These are phyloP conservation scores for Rana temporaria DNA, from an alignment of 2,113 vertebrate species.

Conservation along the genomic window DNA sequence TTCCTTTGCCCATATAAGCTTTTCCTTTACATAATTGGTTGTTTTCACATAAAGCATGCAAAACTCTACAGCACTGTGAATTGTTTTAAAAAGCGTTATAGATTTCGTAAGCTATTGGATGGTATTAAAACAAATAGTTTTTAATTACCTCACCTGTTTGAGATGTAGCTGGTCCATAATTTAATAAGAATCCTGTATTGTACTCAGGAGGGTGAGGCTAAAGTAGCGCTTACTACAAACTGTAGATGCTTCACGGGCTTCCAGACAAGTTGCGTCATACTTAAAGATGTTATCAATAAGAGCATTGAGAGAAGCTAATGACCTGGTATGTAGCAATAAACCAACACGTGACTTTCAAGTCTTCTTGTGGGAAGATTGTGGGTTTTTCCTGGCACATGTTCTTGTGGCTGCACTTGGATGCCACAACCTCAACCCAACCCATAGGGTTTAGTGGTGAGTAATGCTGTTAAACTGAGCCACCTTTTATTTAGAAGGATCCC, in stretches of 20 bases:
- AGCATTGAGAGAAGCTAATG: conserved; percentile 68
- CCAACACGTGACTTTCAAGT: conserved; percentile 71
- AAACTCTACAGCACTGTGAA: neutral
- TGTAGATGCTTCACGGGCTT: conserved; percentile 63
- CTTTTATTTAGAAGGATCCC: conserved; percentile 63
- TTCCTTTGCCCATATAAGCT: neutral
- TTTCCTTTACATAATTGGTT: neutral
- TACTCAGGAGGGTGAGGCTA: conserved; percentile 56
- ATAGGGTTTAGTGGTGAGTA: conserved; percentile 71
- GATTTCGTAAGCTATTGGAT: conserved; percentile 41
- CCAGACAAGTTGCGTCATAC: conserved; percentile 67
- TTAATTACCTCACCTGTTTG: conserved; percentile 50
- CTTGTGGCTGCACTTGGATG: conserved; percentile 63
- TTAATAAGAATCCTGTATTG: conserved; percentile 54
- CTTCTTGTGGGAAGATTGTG: conserved; percentile 63
- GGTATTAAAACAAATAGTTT: conserved; percentile 38
- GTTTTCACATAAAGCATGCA: neutral
- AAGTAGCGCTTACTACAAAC: conserved; percentile 63
- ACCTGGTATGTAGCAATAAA: conserved; percentile 68
- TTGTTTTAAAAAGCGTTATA: neutral
- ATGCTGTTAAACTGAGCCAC: conserved; percentile 63
- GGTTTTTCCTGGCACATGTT: conserved; percentile 69
- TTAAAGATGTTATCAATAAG: conserved; percentile 70
- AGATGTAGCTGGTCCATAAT: conserved; percentile 23
- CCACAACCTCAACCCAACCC: conserved; percentile 70